Evolutionary conservation across 1,140 invertebrate species (phyloP).

Genomic region (Sinonovacula constricta): DNA sequence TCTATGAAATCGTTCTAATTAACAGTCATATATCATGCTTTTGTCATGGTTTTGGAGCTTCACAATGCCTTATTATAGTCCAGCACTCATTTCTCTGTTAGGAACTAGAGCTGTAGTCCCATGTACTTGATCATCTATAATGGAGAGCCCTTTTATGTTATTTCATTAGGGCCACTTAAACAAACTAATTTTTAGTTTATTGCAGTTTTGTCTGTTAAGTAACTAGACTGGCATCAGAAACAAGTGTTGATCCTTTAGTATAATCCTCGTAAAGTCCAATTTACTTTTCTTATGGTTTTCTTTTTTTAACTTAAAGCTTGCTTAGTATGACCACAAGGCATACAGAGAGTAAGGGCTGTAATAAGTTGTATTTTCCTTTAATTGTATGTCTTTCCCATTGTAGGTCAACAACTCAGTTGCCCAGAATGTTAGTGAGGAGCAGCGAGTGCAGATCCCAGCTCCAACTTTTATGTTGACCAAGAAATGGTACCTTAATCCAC

Average conservation of each 20-base stretch:
- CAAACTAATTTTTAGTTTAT: too few species aligned
- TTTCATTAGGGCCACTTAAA: too few species aligned
- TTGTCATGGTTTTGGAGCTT: background rate
- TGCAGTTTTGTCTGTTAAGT: too few species aligned
- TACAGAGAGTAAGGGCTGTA: background rate
- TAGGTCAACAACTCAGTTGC: constrained; percentile 20
- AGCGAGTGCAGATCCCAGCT: constrained; percentile 26
- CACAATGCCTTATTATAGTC: background rate
- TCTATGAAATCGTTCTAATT: background rate
- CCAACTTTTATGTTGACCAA: constrained; percentile 16
- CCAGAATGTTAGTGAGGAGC: constrained; percentile 9
- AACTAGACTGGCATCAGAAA: background rate
- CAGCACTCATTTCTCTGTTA: background rate
- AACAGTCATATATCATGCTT: background rate
- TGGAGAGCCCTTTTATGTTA: too few species aligned
- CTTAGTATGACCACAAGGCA: background rate
- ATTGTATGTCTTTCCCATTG: background rate
- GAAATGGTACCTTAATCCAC: constrained; percentile 26
- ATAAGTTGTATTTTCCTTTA: background rate
- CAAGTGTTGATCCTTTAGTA: background rate
- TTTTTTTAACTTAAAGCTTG: background rate
- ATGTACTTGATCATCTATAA: too few species aligned
- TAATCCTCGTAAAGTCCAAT: background rate
- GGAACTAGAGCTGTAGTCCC: background rate
- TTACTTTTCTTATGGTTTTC: background rate